Evolutionary conservation across 30 jellyfish, hydroid and myxozoan species (phyloP), one percentile per base, ranked within the genome.

Genomic region (Clytia hemisphaerica): DNA sequence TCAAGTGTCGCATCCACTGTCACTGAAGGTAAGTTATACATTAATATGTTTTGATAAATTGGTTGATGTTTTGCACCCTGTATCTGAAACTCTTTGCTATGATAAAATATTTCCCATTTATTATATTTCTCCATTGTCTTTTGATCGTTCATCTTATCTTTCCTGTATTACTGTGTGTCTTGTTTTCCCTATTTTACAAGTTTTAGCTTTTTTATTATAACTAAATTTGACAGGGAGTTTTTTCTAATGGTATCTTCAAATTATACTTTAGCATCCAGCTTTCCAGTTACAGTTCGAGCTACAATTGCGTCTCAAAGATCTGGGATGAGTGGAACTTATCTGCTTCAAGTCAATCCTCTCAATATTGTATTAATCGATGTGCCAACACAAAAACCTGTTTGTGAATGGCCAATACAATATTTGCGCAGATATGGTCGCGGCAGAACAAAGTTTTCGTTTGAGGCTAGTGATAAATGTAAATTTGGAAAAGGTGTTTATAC

Each of bases 341-440:
- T 91, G 46, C 67, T 91, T 58, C 99, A 91, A 37, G 78, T 91
- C 16, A 91, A 88, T 5, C 94, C 95, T 6, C 28, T 67, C 70
- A 61, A 38, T 45, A 45, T 91, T 10, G 61, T 64, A 1, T 77
- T 91, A 22, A 51, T 69, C 31, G 99, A 91, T 6, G 38, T 59
- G 15, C 75, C 94, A 29, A 48, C 95, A 4, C 95, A 82, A 31
- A 26, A 58, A 22, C 42, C 69, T 14, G 76, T 82, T 16, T 92
- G 93, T n/a, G 99, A 91, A 50, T 91, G 99, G 99, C 99, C 95
- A 1, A 77, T 91, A 22, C 99, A 91, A 61, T 91, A 73, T 61
- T 65, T 91, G 58, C 93, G 94, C 9, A 61, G 99, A 44, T 91
- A 91, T 59, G 99, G 99, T 1, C 78, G 99, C 21, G 99, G 99